These are phyloP conservation scores for Pteronotus mesoamericanus DNA, from an alignment of 2,797 vertebrate genomes.

Conservation along the genomic window DNA sequence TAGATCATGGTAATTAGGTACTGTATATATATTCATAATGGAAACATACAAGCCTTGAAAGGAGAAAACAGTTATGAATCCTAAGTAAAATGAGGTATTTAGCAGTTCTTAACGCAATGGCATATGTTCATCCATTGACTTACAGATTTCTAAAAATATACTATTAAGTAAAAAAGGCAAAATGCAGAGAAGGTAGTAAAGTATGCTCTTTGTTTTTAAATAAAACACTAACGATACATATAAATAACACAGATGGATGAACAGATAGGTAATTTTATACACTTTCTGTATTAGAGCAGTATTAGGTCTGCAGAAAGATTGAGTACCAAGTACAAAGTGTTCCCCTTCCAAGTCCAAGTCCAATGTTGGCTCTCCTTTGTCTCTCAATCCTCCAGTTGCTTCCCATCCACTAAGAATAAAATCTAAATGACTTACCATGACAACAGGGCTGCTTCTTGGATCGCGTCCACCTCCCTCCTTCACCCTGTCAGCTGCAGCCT, in stretches of 20 bases:
- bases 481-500: background rate
- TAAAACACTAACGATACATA: background rate
- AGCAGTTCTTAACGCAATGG: background rate
- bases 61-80: background rate
- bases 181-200: background rate
- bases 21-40: background rate
- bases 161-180: background rate
- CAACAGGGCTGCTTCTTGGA: fast-evolving
- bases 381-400: background rate
- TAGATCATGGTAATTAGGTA: background rate
- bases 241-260: background rate
- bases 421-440: background rate
- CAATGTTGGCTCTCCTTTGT: fast-evolving
- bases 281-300: background rate
- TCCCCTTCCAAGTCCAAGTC: background rate
- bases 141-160: background rate
- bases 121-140: background rate
- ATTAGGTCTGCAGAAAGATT: background rate
- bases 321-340: background rate
- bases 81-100: background rate
- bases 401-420: background rate
- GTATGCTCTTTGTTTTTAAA: background rate
- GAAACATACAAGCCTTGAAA: background rate
- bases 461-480: too few relatives aligned
- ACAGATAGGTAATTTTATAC: background rate